These are phyloP conservation scores for Sipha flava DNA, from an alignment of 1,140 invertebrate genomes.

Conservation along the genomic window DNA sequence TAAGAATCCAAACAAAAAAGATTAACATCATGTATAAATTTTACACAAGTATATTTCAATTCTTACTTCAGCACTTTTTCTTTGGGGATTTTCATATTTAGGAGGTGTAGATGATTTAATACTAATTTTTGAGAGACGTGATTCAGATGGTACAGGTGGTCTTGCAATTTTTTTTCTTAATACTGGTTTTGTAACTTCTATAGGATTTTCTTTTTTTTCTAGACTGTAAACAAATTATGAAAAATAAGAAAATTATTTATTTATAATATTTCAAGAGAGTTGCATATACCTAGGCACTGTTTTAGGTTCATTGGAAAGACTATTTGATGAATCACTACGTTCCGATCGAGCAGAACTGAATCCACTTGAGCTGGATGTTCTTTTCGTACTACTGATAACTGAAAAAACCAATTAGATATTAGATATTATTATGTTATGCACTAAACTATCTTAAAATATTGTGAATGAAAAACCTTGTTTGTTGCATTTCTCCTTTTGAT, in stretches of 20 bases:
- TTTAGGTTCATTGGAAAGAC: conserved; percentile 45
- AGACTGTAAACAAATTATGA: neutral
- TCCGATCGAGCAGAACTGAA: conserved; percentile 82
- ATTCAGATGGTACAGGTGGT: conserved; percentile 8
- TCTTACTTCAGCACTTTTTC: conserved; percentile 20
- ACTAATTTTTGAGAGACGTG: conserved; percentile 18
- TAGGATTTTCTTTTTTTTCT: conserved; percentile 8
- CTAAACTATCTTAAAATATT: neutral
- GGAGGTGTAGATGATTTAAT: conserved; percentile 9
- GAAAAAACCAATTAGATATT: neutral
- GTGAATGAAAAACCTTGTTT: conserved; percentile 21
- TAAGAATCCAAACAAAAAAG: neutral
- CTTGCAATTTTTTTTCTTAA: conserved; percentile 16
- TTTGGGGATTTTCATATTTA: conserved; percentile 13
- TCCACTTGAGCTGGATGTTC: conserved; percentile 80
- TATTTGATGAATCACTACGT: conserved; percentile 60
- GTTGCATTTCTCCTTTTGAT: conserved; percentile 7
- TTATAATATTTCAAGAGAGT: neutral
- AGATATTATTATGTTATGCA: neutral
- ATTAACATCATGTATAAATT: too few species aligned
- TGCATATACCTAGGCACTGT: neutral
- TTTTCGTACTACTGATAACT: conserved; percentile 56
- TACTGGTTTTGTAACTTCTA: conserved; percentile 1
- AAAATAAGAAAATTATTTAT: neutral
- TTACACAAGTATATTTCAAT: neutral